phyloP scores from a whole-genome alignment of 2,888 invertebrate species.

The Boloria euphrosyne region DNA sequence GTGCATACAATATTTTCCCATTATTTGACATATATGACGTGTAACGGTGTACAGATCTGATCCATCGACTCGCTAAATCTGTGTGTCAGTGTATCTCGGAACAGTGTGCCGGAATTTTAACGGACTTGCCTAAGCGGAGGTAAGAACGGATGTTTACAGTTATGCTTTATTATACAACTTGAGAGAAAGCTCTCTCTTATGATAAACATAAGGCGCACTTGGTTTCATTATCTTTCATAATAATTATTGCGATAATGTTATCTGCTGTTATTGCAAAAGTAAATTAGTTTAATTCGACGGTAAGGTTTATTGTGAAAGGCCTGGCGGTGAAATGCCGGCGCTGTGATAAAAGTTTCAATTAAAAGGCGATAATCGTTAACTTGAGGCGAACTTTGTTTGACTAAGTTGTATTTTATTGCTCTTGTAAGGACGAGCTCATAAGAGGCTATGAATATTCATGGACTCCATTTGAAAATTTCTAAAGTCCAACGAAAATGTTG shows the following conservation, averaged over 20 bases:
- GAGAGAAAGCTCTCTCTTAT: slow-evolving; percentile 49
- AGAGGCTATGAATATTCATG: slow-evolving; percentile 58
- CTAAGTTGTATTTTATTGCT: slow-evolving; percentile 3
- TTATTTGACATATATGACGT: slow-evolving; percentile 78
- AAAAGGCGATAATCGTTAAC: slow-evolving; percentile 30
- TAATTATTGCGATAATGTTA: slow-evolving; percentile 29
- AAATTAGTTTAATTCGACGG: slow-evolving; percentile 17
- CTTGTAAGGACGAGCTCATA: slow-evolving; percentile 17
- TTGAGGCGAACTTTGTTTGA: slow-evolving; percentile 2
- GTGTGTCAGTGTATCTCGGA: slow-evolving; percentile 75
- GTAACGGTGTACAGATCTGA: slow-evolving; percentile 74
- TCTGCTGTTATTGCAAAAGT: slow-evolving; percentile 15
- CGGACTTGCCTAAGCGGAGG: slow-evolving; percentile 78
- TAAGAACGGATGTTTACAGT: slow-evolving; percentile 79
- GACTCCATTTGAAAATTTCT: slow-evolving; percentile 44
- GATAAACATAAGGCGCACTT: slow-evolving; percentile 24
- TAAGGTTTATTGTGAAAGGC: slow-evolving; percentile 22
- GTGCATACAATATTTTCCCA: slow-evolving; percentile 32
- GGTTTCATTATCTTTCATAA: slow-evolving; percentile 36
- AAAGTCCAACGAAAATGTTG: slow-evolving; percentile 56
- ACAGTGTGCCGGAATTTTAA: slow-evolving; percentile 77
- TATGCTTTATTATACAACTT: slow-evolving; percentile 76
- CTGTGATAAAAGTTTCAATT: slow-evolving; percentile 35
- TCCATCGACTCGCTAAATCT: slow-evolving; percentile 76
- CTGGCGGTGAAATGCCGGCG: slow-evolving; percentile 26